These are phyloP conservation scores for Sinocyclocheilus anophthalmus DNA, from an alignment of 2,113 vertebrate species.

Conservation along the genomic window DNA sequence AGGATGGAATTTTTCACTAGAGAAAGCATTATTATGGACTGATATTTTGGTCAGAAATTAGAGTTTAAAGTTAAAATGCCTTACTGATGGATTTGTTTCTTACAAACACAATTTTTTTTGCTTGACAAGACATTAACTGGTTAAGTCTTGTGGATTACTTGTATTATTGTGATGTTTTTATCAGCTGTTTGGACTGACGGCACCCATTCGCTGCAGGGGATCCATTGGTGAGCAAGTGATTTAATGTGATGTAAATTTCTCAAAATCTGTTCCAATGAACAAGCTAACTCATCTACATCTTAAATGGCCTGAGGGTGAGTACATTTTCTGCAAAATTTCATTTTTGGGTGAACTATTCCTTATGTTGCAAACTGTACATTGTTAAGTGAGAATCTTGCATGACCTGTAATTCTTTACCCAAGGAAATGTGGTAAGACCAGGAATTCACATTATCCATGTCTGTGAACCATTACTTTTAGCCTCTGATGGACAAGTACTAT, in stretches of 20 bases:
- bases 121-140: no score
- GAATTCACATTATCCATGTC: conserved; percentile 14
- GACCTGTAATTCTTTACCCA: background rate
- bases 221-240: background rate
- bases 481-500: background rate
- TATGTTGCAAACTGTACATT: background rate
- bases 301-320: background rate
- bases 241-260: no score
- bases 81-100: no score
- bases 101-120: no score
- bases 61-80: no score
- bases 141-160: no score
- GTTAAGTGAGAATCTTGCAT: background rate
- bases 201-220: background rate
- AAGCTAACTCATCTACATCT: no score
- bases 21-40: no score
- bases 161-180: no score
- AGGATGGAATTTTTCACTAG: no score
- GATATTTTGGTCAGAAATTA: no score
- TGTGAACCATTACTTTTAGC: background rate
- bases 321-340: background rate
- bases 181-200: background rate
- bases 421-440: background rate
- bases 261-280: no score
- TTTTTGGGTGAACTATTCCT: background rate